A percentile compares a stretch with the other conserved stretches of the same genome.
These are phyloP conservation scores for Sogatella furcifera DNA, from an alignment of 1,140 invertebrate genomes.

Conservation along the genomic window DNA sequence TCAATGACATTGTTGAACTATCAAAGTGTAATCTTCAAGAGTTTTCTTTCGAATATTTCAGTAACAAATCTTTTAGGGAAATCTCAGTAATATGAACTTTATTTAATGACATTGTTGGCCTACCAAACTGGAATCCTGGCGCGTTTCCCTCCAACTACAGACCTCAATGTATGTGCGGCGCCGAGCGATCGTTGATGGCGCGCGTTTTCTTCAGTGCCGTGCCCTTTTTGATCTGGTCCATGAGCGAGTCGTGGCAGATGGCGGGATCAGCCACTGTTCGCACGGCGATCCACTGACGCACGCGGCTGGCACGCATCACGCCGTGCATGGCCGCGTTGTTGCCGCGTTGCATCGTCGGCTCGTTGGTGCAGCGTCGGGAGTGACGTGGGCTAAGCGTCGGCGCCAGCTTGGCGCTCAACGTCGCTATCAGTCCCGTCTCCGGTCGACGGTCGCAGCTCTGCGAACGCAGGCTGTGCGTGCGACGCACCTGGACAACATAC, in stretches of 20 bases:
- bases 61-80: no score
- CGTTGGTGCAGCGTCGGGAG: no score
- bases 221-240: slow-evolving; percentile 84
- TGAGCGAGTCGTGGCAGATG: slow-evolving; percentile 52
- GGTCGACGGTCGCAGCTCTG: slow-evolving; percentile 42
- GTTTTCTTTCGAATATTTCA: no score
- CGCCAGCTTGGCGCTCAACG: slow-evolving; percentile 56
- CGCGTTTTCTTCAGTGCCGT: slow-evolving; percentile 60
- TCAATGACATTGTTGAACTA: no score
- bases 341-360: slow-evolving; percentile 29
- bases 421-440: slow-evolving; percentile 54
- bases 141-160: no score
- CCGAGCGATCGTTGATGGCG: slow-evolving; percentile 51
- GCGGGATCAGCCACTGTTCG: slow-evolving; percentile 41
- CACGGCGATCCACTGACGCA: slow-evolving; percentile 49
- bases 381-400: slow-evolving; percentile 43
- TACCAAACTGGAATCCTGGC: no score
- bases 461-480: slow-evolving; percentile 33
- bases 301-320: slow-evolving; percentile 42
- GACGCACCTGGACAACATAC: no score
- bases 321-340: slow-evolving; percentile 14
- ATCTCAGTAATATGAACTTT: no score
- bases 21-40: no score
- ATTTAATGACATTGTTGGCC: no score
- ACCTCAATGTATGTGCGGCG: slow-evolving; percentile 46